These are phyloP conservation scores for Danio rerio DNA, from an alignment of 2,113 vertebrate genomes.

Conservation along the genomic window DNA sequence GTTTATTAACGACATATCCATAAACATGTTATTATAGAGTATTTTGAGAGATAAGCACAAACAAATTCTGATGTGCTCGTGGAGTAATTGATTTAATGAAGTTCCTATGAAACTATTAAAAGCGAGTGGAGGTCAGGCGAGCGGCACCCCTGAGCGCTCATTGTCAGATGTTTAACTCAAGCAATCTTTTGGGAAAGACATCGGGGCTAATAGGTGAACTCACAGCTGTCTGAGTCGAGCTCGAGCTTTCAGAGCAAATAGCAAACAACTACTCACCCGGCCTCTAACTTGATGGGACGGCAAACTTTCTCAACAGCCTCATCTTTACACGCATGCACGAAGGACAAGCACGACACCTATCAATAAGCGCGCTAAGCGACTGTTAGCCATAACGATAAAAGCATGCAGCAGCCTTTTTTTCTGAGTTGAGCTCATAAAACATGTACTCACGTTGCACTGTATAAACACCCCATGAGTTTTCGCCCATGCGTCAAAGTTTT, in stretches of 20 bases:
- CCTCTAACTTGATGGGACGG: constrained; percentile 57
- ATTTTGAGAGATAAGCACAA: constrained; percentile 83
- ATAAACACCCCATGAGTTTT: constrained; percentile 51
- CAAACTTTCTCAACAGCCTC: constrained; percentile 41
- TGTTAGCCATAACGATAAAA: constrained; percentile 11
- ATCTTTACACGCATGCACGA: not conserved
- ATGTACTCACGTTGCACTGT: constrained; percentile 56
- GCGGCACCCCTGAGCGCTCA: constrained; percentile 83
- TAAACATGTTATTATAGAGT: constrained; percentile 75
- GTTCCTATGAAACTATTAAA: constrained; percentile 91
- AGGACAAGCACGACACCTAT: not conserved
- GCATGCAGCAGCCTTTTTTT: constrained; percentile 22
- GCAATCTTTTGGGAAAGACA: constrained; percentile 86
- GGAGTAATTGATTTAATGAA: constrained; percentile 95
- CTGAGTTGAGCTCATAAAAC: constrained; percentile 39
- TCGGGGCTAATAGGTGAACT: constrained; percentile 88
- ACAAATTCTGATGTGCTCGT: constrained; percentile 86
- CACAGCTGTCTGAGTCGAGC: constrained; percentile 82
- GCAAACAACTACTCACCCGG: constrained; percentile 56
- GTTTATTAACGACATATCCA: constrained; percentile 71
- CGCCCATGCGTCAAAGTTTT: constrained; percentile 44
- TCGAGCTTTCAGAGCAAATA: constrained; percentile 65
- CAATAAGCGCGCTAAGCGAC: constrained; percentile 27
- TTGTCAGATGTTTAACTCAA: constrained; percentile 88
- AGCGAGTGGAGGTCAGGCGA: constrained; percentile 85